Base-by-base conservation (phyloP, 2,113 vertebrate species). In the Muntiacus reevesi region DNA sequence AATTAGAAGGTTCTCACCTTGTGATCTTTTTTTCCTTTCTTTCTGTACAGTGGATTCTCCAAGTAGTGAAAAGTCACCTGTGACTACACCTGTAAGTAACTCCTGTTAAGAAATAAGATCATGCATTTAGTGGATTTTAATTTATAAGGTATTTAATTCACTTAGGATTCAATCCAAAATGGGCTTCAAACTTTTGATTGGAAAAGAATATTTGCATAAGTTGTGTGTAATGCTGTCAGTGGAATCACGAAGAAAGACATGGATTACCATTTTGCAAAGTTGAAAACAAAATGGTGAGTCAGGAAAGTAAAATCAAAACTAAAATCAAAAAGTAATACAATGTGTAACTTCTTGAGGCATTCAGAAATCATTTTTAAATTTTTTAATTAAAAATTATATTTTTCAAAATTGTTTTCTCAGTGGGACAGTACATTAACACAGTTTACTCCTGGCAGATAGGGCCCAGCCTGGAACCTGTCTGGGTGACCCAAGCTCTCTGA, bases 21-120 rank as follows among this genome's bases (percentile, higher is more conserved):
- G 59, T 55, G 55, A 60, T 82, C 30, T 47, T 36, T 64, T 33
- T 21, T 97, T 97, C 97, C 95, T 93, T 62, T 92, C 95, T 89
- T 95, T 97, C 88, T 98, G 40, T 93, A n/a, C 97, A 99, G 99
- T 95, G 36, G 98, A 98, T 91, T 97, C 97, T 97, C 98, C 98
- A 50, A 97, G 94, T 94, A 98, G 96, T 96, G 99, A 99, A 88
- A 99, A 98, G 96, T 98, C 99, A 76, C 98, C 99, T 17, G 98
- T 98, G 88, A 99, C 98, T 97, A 98, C 97, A 60, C 97, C 98
- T 43, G 98, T 98, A 94, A 98, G 98, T 98, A 91, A 79, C n/a
- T 87, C 84, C 71, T 55, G 40, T 88, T 55, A 82, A 97, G 54
- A 67, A 89, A 16, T 47, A 59, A 76, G 40, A 12, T 54, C 10